These are phyloP conservation scores for Spea multiplicata DNA, from an alignment of 2,113 vertebrate species.

Conservation along the genomic window DNA sequence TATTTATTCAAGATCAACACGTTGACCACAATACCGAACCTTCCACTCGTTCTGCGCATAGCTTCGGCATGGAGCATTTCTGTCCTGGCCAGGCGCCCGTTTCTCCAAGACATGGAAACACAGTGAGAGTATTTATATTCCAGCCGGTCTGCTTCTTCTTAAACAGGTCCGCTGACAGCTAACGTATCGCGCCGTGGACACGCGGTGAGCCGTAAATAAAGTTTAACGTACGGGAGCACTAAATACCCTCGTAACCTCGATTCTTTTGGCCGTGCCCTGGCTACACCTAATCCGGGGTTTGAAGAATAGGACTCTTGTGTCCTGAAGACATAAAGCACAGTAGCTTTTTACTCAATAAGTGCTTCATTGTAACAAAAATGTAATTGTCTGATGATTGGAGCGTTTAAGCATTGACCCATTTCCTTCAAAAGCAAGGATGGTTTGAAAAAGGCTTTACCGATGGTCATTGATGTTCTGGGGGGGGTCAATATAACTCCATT, in stretches of 20 bases:
- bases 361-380: too few species aligned
- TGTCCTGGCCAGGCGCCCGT: constrained; percentile 25
- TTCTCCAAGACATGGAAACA: constrained; percentile 14
- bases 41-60: constrained; percentile 20
- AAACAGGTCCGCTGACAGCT: constrained; percentile 21
- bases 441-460: too few species aligned
- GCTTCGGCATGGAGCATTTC: constrained; percentile 17
- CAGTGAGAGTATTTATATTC: constrained; percentile 28
- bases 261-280: too few species aligned
- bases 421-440: too few species aligned
- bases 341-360: too few species aligned
- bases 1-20: constrained; percentile 45
- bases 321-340: too few species aligned
- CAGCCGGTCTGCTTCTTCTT: constrained; percentile 26
- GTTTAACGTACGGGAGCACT: neutral
- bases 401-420: too few species aligned
- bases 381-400: too few species aligned
- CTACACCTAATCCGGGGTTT: too few species aligned
- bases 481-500: too few species aligned
- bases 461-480: too few species aligned
- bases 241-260: neutral
- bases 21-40: constrained; percentile 39
- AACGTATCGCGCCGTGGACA: constrained; percentile 29
- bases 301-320: too few species aligned
- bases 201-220: constrained; percentile 10